Percentiles rank a stretch among this genome's conserved stretches.
phyloP scores from a whole-genome alignment of 2,113 vertebrate genomes.

The Carlito syrichta region DNA sequence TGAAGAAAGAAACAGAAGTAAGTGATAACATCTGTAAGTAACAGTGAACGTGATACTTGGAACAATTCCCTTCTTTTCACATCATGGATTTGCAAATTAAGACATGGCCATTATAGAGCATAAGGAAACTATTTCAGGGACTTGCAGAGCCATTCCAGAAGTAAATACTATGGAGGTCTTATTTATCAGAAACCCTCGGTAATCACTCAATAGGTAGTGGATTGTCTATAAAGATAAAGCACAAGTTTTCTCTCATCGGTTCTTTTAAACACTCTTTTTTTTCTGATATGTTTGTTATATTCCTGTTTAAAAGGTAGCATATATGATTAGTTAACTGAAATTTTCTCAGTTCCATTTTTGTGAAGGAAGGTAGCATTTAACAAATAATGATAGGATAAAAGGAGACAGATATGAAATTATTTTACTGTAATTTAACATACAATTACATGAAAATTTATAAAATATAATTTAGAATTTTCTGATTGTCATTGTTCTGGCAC shows the following conservation, averaged over 20 bases:
- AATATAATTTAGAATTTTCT: background rate
- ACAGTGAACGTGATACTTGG: background rate
- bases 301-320: background rate
- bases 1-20: background rate
- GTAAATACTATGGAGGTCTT: background rate
- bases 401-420: background rate
- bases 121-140: background rate
- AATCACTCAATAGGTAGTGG: background rate
- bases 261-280: background rate
- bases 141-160: too few species aligned
- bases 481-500: too few species aligned
- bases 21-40: background rate
- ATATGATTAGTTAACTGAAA: background rate
- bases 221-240: background rate
- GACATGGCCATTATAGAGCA: background rate
- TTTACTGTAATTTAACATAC: background rate
- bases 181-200: background rate
- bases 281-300: background rate
- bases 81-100: background rate
- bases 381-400: background rate
- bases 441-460: background rate
- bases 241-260: background rate
- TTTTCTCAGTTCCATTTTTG: background rate
- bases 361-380: background rate
- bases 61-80: background rate